Percentiles rank a stretch among this genome's conserved stretches.
phyloP scores from a whole-genome alignment of 2,113 vertebrate genomes.

The Solea solea region DNA sequence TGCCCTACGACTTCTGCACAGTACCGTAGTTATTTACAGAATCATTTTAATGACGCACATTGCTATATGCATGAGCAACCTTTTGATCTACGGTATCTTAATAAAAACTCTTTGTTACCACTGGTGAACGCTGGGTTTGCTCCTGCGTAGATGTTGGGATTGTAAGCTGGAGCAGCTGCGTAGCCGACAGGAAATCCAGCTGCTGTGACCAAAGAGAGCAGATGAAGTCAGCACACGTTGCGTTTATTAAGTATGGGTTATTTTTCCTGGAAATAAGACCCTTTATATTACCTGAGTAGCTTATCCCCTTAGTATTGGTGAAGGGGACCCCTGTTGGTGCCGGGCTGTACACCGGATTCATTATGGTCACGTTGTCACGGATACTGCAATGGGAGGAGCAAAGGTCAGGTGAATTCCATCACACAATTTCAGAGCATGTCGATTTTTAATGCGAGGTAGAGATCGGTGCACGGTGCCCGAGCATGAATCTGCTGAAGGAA shows the following conservation, averaged over 20 bases:
- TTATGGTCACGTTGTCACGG: slow-evolving; percentile 78
- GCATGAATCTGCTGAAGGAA: too few species aligned
- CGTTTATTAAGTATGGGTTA: not conserved
- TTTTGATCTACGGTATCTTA: not conserved
- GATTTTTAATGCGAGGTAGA: not conserved
- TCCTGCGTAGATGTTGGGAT: slow-evolving; percentile 91
- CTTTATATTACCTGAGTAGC: slow-evolving; percentile 89
- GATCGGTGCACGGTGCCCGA: not conserved
- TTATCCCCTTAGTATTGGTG: slow-evolving; percentile 95
- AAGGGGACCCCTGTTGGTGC: slow-evolving; percentile 95
- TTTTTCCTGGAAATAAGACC: not conserved
- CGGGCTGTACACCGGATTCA: slow-evolving; percentile 99
- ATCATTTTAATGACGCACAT: not conserved
- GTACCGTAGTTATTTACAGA: not conserved
- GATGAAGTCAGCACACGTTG: not conserved
- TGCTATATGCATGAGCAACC: not conserved
- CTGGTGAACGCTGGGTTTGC: slow-evolving; percentile 92
- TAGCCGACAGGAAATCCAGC: slow-evolving; percentile 97
- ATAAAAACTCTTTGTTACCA: slow-evolving; percentile 75
- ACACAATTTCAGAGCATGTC: not conserved
- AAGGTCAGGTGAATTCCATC: not conserved
- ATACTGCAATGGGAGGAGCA: slow-evolving; percentile 49
- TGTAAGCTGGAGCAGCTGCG: slow-evolving; percentile 92
- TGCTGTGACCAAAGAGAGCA: slow-evolving; percentile 48
- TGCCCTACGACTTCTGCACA: too few species aligned